Percentiles rank a stretch among this genome's conserved stretches.
These are phyloP conservation scores for Liasis olivaceus DNA, from an alignment of 2,797 vertebrate genomes.

Conservation along the genomic window DNA sequence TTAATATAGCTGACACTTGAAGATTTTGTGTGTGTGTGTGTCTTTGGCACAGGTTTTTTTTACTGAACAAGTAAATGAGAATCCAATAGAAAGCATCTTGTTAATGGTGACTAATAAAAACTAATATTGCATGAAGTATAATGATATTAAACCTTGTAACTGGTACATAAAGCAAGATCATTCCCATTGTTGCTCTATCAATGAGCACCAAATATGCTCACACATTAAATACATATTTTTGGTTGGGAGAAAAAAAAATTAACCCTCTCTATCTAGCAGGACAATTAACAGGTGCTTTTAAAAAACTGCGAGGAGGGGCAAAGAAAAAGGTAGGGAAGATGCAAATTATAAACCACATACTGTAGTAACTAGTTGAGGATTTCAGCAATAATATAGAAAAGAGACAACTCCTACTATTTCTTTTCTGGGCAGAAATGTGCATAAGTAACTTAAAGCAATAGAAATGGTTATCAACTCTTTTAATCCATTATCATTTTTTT, in stretches of 20 bases:
- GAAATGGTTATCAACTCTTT: background rate
- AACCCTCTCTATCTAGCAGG: slow-evolving; percentile 54
- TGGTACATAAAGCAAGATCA: slow-evolving; percentile 81
- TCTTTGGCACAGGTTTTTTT: slow-evolving; percentile 75
- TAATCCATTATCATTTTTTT: background rate
- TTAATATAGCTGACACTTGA: slow-evolving; percentile 91
- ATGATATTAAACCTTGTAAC: slow-evolving; percentile 81
- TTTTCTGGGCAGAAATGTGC: background rate
- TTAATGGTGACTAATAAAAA: slow-evolving; percentile 83
- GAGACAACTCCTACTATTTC: fast-evolving
- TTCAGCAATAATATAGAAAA: background rate
- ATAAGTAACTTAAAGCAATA: background rate
- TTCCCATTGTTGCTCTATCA: slow-evolving; percentile 76
- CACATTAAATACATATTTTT: slow-evolving; percentile 69
- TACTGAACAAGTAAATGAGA: slow-evolving; percentile 79
- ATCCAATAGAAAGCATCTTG: slow-evolving; percentile 79
- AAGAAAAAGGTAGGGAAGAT: background rate
- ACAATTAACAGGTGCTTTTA: background rate
- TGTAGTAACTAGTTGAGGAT: background rate
- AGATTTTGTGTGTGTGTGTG: slow-evolving; percentile 77
- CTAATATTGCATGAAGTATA: slow-evolving; percentile 82
- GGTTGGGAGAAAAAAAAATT: slow-evolving; percentile 48
- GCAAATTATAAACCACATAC: background rate
- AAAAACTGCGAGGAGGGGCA: slow-evolving; percentile 4
- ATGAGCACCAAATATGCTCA: slow-evolving; percentile 71